phyloP scores from a whole-genome alignment of 2,888 invertebrate genomes.

The Lacanobia oleracea region DNA sequence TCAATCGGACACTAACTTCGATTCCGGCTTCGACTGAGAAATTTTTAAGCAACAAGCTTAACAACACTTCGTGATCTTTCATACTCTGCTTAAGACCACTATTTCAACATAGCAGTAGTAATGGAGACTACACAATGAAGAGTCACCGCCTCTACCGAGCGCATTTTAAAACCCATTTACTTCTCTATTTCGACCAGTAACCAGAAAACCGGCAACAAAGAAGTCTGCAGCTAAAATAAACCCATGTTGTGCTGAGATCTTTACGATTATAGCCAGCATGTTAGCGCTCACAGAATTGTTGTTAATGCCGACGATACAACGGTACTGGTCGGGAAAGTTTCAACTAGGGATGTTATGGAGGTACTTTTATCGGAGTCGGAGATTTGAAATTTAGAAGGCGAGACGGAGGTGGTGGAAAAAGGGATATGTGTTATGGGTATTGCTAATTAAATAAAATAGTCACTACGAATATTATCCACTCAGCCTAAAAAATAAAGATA shows the following conservation, averaged over 20 bases:
- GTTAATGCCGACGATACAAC: constrained; percentile 62
- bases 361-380: no score
- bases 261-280: constrained; percentile 66
- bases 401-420: no score
- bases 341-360: no score
- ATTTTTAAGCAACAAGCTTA: neutral
- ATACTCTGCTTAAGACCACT: neutral
- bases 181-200: constrained; percentile 5
- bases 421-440: no score
- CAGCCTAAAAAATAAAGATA: no score
- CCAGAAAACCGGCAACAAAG: constrained; percentile 34
- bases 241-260: constrained; percentile 56
- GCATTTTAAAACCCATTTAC: constrained; percentile 7
- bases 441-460: no score
- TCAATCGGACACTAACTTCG: no score
- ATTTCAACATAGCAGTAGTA: neutral
- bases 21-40: no score
- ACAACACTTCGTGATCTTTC: neutral
- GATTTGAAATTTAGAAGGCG: no score
- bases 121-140: neutral
- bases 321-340: constrained; percentile 50
- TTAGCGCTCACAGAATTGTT: constrained; percentile 61
- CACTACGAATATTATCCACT: no score
- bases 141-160: neutral
- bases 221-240: constrained; percentile 54